Percentiles rank a stretch among this genome's conserved stretches.
Conservation (phyloP, 1,140 invertebrate genomes). For the Zophobas morio region DNA sequence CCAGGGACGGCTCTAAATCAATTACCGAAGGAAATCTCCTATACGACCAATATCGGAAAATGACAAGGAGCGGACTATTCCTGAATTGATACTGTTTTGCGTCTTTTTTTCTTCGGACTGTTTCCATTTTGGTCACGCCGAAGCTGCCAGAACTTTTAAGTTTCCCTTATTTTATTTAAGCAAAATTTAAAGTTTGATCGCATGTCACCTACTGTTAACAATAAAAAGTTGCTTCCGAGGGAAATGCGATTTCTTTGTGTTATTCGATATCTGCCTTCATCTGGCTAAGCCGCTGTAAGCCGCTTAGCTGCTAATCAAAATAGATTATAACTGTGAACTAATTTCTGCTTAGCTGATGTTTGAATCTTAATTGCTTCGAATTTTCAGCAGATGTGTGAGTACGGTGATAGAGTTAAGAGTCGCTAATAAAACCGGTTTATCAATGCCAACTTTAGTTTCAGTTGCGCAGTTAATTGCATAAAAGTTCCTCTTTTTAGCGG, state of each 20-base stretch:
- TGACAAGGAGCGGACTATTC: constrained; percentile 19
- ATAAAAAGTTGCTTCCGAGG: background rate
- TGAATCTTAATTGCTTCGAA: constrained; percentile 1
- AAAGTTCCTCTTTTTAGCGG: background rate
- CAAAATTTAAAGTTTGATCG: constrained; percentile 16
- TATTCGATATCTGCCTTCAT: constrained; percentile 3
- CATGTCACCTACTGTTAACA: background rate
- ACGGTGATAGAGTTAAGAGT: no score
- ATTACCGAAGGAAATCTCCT: constrained; percentile 9
- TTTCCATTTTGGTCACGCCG: constrained; percentile 12
- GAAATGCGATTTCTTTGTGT: background rate
- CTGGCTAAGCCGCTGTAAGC: background rate
- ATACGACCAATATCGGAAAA: constrained; percentile 25
- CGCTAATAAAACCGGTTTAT: background rate
- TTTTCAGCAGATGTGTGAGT: no score
- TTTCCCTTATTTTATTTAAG: background rate
- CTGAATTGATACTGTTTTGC: constrained; percentile 5
- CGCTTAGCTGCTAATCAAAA: constrained; percentile 15
- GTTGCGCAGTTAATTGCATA: background rate
- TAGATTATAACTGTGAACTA: constrained; percentile 16
- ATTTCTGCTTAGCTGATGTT: constrained; percentile 21
- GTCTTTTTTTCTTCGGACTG: constrained; percentile 1
- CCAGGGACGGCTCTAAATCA: constrained; percentile 24
- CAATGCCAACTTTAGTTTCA: background rate
- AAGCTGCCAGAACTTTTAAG: background rate